Evolutionary conservation across 2,797 vertebrate genomes (phyloP).

Genomic region (Bradypus variegatus): DNA sequence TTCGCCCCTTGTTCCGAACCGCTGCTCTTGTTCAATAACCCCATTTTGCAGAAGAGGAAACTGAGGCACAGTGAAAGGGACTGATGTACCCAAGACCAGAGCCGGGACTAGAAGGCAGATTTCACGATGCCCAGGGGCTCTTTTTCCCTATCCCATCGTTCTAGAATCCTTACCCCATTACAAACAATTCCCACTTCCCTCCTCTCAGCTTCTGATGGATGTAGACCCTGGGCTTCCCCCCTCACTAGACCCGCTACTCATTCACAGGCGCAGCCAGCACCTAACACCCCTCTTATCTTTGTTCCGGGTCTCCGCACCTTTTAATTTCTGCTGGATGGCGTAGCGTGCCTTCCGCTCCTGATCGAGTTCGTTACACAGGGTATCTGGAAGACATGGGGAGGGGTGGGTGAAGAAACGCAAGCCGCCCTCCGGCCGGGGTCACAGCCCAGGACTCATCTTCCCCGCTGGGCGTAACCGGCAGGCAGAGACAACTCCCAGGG

Average conservation of each 20-base stretch:
- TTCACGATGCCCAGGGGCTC: background rate
- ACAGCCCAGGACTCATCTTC: background rate
- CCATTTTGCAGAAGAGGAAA: conserved; percentile 49
- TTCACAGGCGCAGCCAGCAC: background rate
- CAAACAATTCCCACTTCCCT: background rate
- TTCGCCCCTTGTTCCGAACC: background rate
- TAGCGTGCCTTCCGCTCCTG: conserved; percentile 93
- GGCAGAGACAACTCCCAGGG: background rate
- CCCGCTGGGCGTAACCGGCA: background rate
- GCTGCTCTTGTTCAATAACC: background rate
- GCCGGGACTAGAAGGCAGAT: background rate
- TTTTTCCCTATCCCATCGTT: background rate
- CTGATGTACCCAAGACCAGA: background rate
- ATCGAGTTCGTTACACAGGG: conserved; percentile 93
- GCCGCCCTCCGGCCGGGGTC: background rate
- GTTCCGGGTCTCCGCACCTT: conserved; percentile 78
- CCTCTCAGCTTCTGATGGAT: background rate
- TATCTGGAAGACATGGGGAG: conserved; percentile 75
- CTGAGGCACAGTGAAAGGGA: conserved; percentile 6
- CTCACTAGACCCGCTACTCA: background rate
- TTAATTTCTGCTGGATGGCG: conserved; percentile 93
- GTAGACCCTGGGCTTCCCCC: background rate
- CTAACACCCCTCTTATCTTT: background rate
- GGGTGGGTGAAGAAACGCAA: background rate
- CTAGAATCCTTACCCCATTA: background rate